Evolutionary conservation across 2,113 vertebrate genomes (phyloP).

Genomic region (Oreochromis tanganicae): DNA sequence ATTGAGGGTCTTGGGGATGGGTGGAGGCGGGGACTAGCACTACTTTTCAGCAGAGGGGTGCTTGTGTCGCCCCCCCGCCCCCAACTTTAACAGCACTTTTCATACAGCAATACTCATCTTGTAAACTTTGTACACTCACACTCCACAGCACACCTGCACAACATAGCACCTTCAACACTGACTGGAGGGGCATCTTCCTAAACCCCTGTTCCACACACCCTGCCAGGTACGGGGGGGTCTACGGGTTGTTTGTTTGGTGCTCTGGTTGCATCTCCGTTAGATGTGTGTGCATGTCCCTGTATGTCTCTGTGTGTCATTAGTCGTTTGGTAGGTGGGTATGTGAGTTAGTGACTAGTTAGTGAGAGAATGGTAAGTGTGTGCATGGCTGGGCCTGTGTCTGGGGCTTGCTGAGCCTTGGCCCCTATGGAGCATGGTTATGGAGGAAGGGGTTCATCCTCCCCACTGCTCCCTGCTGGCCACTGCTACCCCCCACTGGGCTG

Average conservation of each 20-base stretch:
- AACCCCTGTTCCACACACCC: neutral
- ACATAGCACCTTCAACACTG: neutral
- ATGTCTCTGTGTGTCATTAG: fast-evolving
- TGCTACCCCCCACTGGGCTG: neutral
- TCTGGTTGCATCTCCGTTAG: neutral
- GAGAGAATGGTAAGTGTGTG: neutral
- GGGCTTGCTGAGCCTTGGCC: neutral
- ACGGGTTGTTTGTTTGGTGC: fast-evolving
- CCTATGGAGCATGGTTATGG: neutral
- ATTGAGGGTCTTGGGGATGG: neutral
- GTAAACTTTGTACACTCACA: neutral
- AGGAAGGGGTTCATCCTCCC: neutral
- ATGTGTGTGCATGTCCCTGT: neutral
- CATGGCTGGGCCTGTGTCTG: neutral
- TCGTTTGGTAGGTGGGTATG: neutral
- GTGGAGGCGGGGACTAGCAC: neutral
- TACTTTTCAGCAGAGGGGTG: neutral
- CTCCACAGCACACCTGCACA: neutral
- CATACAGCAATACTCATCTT: neutral
- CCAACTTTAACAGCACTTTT: neutral
- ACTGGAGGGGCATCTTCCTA: neutral
- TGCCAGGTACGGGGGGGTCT: neutral
- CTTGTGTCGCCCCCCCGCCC: neutral
- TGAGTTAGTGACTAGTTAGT: neutral
- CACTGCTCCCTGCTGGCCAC: neutral